A percentile compares a stretch with the other conserved stretches of the same genome.
Conservation (phyloP, 2,888 invertebrate species). For the Achlya flavicornis region DNA sequence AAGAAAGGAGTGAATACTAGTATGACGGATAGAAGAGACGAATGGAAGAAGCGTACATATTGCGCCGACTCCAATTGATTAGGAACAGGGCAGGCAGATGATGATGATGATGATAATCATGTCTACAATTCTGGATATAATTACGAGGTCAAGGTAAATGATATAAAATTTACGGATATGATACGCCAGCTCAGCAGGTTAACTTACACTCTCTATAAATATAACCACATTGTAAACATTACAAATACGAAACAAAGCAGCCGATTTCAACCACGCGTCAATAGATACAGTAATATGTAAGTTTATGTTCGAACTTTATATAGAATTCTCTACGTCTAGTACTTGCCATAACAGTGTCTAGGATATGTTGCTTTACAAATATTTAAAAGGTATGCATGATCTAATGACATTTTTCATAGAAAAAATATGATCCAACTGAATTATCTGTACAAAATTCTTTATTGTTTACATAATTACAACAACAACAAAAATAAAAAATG, state of each 20-base stretch:
- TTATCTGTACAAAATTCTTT: neutral
- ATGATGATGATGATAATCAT: too few species aligned
- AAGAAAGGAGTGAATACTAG: too few species aligned
- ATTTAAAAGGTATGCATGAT: neutral
- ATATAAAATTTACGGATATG: neutral
- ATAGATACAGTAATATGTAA: neutral
- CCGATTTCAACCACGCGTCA: neutral
- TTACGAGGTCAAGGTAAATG: neutral
- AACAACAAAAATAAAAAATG: too few species aligned
- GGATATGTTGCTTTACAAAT: neutral
- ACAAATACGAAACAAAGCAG: slow-evolving; percentile 7
- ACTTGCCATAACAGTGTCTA: slow-evolving; percentile 4
- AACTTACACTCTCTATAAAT: slow-evolving; percentile 4
- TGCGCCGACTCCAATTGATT: too few species aligned
- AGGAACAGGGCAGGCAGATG: too few species aligned
- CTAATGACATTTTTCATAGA: neutral
- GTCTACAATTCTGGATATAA: neutral
- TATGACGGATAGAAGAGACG: too few species aligned
- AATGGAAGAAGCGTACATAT: too few species aligned
- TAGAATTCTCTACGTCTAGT: neutral
- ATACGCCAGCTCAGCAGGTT: slow-evolving; percentile 4
- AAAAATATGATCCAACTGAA: neutral
- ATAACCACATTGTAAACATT: slow-evolving; percentile 11
- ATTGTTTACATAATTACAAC: too few species aligned
- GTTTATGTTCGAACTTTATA: neutral